Evolutionary conservation across 1,140 invertebrate species (phyloP).

Genomic region (Heterodera carotae): DNA sequence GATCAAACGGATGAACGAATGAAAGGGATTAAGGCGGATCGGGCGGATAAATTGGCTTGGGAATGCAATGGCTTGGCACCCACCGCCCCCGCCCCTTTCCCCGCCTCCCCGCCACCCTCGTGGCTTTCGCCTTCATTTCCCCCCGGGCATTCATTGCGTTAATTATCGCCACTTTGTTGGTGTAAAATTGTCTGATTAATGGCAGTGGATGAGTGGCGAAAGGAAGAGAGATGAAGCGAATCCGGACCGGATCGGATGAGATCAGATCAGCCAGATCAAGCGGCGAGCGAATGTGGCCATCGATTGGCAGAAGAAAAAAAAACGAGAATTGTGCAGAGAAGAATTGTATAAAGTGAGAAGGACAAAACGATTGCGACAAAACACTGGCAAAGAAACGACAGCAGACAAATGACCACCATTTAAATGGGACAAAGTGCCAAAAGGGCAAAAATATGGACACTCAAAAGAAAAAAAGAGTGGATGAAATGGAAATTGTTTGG

Average conservation of each 20-base stretch:
- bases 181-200: conserved; percentile 3
- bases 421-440: background rate
- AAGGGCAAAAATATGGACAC: no score
- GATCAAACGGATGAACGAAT: background rate
- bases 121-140: background rate
- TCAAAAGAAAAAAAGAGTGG: background rate
- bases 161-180: background rate
- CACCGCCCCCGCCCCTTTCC: no score
- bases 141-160: background rate
- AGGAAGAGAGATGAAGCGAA: background rate
- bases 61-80: background rate
- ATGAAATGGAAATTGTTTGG: background rate
- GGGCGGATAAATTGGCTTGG: background rate
- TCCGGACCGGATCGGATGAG: background rate
- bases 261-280: background rate
- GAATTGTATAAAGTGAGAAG: background rate
- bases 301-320: background rate
- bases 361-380: background rate
- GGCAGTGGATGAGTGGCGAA: background rate
- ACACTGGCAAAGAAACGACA: no score
- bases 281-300: background rate
- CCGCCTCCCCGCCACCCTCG: no score
- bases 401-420: no score
- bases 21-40: background rate
- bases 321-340: background rate